Conservation (phyloP, 2,888 invertebrate species). For the Polydrusus tereticollis region DNA sequence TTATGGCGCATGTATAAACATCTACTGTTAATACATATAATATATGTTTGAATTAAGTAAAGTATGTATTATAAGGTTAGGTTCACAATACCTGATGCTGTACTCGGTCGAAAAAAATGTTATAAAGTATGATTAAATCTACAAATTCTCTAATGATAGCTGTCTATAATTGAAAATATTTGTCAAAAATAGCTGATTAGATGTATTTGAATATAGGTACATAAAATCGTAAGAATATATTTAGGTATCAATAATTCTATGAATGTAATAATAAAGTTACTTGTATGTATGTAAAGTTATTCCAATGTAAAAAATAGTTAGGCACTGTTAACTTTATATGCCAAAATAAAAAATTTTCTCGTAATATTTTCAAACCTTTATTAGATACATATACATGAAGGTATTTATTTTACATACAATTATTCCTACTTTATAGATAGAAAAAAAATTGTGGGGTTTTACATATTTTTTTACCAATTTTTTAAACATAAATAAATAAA, state of each 20-base stretch:
- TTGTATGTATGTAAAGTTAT: slow-evolving; percentile 15
- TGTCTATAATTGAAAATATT: neutral
- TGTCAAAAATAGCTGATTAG: neutral
- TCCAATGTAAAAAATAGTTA: slow-evolving; percentile 9
- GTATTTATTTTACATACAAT: too few relatives aligned
- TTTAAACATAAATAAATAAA: too few relatives aligned
- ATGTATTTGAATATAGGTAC: slow-evolving; percentile 3
- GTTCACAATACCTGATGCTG: too few relatives aligned
- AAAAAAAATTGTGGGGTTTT: too few relatives aligned
- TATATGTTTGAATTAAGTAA: too few relatives aligned
- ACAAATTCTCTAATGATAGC: neutral
- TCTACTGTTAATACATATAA: too few relatives aligned
- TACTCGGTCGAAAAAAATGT: neutral
- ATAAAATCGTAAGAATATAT: slow-evolving; percentile 7
- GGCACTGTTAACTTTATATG: neutral
- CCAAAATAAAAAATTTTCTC: neutral
- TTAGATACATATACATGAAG: too few relatives aligned
- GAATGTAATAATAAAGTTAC: slow-evolving; percentile 6
- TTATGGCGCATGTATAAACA: too few relatives aligned
- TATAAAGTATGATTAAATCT: neutral
- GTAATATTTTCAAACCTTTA: too few relatives aligned
- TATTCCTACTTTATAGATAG: too few relatives aligned
- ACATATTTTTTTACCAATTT: too few relatives aligned
- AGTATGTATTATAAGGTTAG: too few relatives aligned
- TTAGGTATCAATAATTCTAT: slow-evolving; percentile 23